Evolutionary conservation across 2,797 vertebrate genomes (phyloP).

Genomic region (Pseudochaenichthys georgianus): DNA sequence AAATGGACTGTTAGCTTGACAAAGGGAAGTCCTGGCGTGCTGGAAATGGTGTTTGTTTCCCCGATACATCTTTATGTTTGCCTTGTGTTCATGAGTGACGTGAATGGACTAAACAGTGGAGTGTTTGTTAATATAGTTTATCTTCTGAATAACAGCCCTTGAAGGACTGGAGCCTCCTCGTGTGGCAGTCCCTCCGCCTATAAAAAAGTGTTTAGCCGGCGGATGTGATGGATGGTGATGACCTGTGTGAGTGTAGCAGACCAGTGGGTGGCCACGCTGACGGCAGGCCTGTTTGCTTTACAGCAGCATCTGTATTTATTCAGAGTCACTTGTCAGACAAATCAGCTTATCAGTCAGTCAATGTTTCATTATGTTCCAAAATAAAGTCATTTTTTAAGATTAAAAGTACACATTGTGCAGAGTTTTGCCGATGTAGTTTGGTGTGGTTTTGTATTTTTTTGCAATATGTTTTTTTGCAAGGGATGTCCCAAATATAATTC

Average conservation of each 20-base stretch:
- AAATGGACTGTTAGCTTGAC: neutral
- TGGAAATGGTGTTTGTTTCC: neutral
- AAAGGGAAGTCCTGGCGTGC: neutral
- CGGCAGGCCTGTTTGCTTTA: constrained; percentile 28
- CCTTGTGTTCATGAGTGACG: constrained; percentile 26
- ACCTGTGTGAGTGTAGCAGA: constrained; percentile 44
- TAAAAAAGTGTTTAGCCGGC: constrained; percentile 70
- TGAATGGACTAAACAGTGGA: constrained; percentile 15
- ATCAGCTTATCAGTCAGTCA: constrained; percentile 2
- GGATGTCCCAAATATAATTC: too few relatives aligned
- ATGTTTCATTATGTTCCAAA: neutral
- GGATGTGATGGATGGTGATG: constrained; percentile 71
- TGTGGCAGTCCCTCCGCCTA: constrained; percentile 46
- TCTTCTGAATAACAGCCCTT: constrained; percentile 46
- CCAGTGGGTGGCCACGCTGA: constrained; percentile 36
- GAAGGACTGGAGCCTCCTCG: constrained; percentile 31
- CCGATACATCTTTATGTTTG: neutral
- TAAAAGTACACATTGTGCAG: too few relatives aligned
- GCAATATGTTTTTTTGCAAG: too few relatives aligned
- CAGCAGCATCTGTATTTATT: neutral
- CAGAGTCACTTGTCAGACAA: neutral
- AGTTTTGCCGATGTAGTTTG: too few relatives aligned
- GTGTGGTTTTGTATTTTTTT: neutral
- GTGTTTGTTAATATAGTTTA: constrained; percentile 43
- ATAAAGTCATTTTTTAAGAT: neutral